These are phyloP conservation scores for Lasioglossum calceatum DNA, from an alignment of 2,888 invertebrate genomes.

Conservation along the genomic window DNA sequence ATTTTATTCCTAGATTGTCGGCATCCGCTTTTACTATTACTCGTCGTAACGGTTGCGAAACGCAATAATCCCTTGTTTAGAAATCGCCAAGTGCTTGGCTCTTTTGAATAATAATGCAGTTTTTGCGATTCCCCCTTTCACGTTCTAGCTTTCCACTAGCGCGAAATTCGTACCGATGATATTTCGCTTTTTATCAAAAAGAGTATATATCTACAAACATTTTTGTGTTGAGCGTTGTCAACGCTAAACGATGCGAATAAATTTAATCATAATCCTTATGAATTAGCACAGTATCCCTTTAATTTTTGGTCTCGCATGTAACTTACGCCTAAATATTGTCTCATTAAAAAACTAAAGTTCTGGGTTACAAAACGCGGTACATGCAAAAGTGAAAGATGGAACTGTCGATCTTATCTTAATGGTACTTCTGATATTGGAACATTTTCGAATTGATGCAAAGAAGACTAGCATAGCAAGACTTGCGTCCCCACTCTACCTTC, in stretches of 20 bases:
- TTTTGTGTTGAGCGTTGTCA: constrained; percentile 46
- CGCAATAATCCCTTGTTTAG: constrained; percentile 37
- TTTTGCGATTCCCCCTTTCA: not conserved
- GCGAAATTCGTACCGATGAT: constrained; percentile 41
- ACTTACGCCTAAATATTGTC: constrained; percentile 84
- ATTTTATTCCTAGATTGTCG: constrained; percentile 45
- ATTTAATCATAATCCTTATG: constrained; percentile 71
- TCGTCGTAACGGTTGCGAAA: constrained; percentile 39
- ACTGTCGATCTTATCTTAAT: not conserved
- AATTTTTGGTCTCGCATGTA: constrained; percentile 83
- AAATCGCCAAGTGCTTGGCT: constrained; percentile 38
- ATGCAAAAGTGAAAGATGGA: constrained; percentile 17
- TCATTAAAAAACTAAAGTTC: constrained; percentile 75
- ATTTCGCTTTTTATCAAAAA: constrained; percentile 40
- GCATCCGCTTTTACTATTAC: constrained; percentile 35
- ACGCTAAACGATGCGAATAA: constrained; percentile 64
- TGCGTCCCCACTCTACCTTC: too few relatives aligned
- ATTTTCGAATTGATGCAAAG: not conserved
- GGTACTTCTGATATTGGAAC: not conserved
- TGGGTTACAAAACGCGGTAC: constrained; percentile 54
- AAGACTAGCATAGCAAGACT: not conserved
- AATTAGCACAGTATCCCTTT: constrained; percentile 77
- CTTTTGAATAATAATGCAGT: constrained; percentile 25
- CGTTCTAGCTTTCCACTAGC: constrained; percentile 20
- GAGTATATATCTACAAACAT: constrained; percentile 9